A percentile compares a stretch with the other conserved stretches of the same genome.
These are phyloP conservation scores for Gymnodraco acuticeps DNA, from an alignment of 2,797 vertebrate genomes.

Conservation along the genomic window DNA sequence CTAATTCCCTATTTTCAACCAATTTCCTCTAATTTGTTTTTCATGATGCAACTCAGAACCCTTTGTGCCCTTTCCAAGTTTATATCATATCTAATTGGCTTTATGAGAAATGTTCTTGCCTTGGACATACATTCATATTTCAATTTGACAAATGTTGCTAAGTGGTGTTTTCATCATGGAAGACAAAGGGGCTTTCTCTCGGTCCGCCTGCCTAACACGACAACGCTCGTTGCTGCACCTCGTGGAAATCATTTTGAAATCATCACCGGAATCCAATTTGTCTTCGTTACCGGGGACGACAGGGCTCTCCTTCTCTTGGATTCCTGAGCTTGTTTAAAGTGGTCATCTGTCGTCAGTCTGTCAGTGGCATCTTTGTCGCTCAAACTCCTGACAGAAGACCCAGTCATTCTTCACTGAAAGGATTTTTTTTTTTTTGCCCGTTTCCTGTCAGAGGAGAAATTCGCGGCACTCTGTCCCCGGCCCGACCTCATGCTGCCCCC, in stretches of 20 bases:
- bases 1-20: conserved; percentile 3
- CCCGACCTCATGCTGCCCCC: conserved; percentile 70
- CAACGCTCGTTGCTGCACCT: conserved; percentile 68
- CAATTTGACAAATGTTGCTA: conserved; percentile 56
- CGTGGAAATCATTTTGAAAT: conserved; percentile 83
- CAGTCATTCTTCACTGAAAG: conserved; percentile 81
- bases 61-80: conserved; percentile 41
- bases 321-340: conserved; percentile 75
- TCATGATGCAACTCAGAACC: not conserved
- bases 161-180: conserved; percentile 46
- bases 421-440: conserved; percentile 50
- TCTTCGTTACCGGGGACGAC: conserved; percentile 74
- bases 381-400: conserved; percentile 77
- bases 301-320: conserved; percentile 77
- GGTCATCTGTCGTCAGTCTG: conserved; percentile 75
- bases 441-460: conserved; percentile 81
- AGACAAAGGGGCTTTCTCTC: conserved; percentile 59
- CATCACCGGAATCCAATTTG: conserved; percentile 83
- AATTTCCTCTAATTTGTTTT: conserved; percentile 15
- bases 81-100: conserved; percentile 65
- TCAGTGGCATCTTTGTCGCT: conserved; percentile 85
- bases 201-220: conserved; percentile 45
- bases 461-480: conserved; percentile 74
- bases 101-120: conserved; percentile 39
- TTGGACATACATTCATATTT: conserved; percentile 68